Base-by-base conservation (phyloP, 1,140 invertebrate genomes). In the Magallana angulata region DNA sequence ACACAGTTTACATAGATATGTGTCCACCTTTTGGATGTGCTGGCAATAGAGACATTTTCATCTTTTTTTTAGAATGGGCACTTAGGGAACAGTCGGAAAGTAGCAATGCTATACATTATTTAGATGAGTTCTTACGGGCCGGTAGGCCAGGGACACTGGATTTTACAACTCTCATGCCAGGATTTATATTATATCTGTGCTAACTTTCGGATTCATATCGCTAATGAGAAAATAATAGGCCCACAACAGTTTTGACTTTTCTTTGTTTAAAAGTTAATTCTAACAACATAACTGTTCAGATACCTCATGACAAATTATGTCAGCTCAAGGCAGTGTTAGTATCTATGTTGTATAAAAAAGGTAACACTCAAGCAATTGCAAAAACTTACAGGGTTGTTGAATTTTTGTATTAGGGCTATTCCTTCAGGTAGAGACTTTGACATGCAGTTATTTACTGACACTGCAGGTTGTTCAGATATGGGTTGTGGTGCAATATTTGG, bases 31-130 rank as follows among this genome's bases (percentile, higher is more conserved):
- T 85, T 57, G 87, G 76, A 1, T 85, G 83, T 68, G 48, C 83
- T 12, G 48, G 57, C 5, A 62, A 36, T 9, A 87, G 85, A 89
- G 57, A 89, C 85, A 5, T 83, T 87, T 57, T 24, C 76, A 57
- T 71, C 60, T n/a, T 89, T 89, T n/a, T n/a, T 71, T n/a, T 24
- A 24, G 24, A 24, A 24, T 24, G 24, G 24, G 0, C 24, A 24
- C 24, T 24, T 24, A 24, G 24, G 24, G 24, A 24, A 24, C 24
- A 24, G 24, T 24, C 24, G 24, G 24, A 24, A 24, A 24, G 24
- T 24, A 24, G 24, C 24, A 24, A 24, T 24, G 24, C 1, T 24
- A 24, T 24, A 24, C 24, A 24, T 24, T 24, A 24, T 24, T 24
- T 24, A 24, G 24, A 24, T 24, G 24, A 24, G 0, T 24, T 24